These are phyloP conservation scores for Ditylenchus dipsaci DNA, from an alignment of 1,140 invertebrate species.

Conservation along the genomic window DNA sequence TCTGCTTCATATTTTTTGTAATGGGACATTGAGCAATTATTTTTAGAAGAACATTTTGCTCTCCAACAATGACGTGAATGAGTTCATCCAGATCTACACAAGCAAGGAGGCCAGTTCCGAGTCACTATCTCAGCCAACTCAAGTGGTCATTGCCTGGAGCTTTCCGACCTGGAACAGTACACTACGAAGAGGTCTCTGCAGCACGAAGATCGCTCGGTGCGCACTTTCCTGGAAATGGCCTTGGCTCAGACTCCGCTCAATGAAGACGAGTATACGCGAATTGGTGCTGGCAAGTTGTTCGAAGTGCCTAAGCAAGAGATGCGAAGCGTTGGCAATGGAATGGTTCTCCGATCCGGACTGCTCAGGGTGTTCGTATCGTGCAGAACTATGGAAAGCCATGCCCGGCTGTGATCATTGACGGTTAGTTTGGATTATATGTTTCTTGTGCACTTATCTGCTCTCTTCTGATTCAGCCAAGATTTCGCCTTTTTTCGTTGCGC, in stretches of 20 bases:
- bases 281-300: slow-evolving; percentile 31
- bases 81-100: slow-evolving; percentile 13
- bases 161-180: slow-evolving; percentile 21
- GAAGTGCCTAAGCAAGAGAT: slow-evolving; percentile 14
- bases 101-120: neutral
- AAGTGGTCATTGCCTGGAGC: neutral
- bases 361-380: slow-evolving; percentile 29
- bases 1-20: neutral
- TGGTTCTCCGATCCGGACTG: slow-evolving; percentile 27
- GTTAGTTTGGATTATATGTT: slow-evolving; percentile 18
- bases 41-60: slow-evolving; percentile 20
- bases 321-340: slow-evolving; percentile 21
- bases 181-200: slow-evolving; percentile 20
- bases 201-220: slow-evolving; percentile 28
- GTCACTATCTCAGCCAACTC: neutral
- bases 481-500: slow-evolving; percentile 2
- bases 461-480: slow-evolving; percentile 11
- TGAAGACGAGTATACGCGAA: slow-evolving; percentile 25
- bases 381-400: slow-evolving; percentile 31
- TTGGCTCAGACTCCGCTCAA: slow-evolving; percentile 28
- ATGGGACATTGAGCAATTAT: neutral
- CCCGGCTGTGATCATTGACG: slow-evolving; percentile 28
- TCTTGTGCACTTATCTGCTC: slow-evolving; percentile 7
- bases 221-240: slow-evolving; percentile 31
- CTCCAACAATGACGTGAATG: slow-evolving; percentile 25